phyloP scores from a whole-genome alignment of 2,888 invertebrate species.

The Ischnura elegans region DNA sequence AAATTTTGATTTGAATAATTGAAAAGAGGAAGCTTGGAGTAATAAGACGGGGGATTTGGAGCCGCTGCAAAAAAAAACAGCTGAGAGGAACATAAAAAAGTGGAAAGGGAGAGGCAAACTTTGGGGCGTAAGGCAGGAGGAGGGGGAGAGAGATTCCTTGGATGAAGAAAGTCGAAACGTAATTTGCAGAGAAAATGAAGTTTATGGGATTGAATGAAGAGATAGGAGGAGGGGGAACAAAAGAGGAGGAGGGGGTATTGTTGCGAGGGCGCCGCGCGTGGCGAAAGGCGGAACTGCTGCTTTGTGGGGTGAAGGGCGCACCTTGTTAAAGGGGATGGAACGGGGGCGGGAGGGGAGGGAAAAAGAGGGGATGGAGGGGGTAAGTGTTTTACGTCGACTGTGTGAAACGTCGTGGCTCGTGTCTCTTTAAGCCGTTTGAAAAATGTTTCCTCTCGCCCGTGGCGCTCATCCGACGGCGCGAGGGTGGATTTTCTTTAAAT shows the following conservation, averaged over 20 bases:
- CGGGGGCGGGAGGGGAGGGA: not conserved
- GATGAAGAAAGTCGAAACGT: not conserved
- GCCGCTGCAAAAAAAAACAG: not conserved
- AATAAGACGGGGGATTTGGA: not conserved
- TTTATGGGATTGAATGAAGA: constrained; percentile 6
- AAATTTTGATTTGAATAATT: constrained; percentile 27
- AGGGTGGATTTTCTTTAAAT: too few species aligned
- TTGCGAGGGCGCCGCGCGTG: not conserved
- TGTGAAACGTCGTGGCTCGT: not conserved
- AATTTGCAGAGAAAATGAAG: constrained; percentile 23
- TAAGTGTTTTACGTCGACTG: not conserved
- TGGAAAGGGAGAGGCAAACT: not conserved
- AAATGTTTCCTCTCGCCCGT: too few species aligned
- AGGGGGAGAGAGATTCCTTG: not conserved
- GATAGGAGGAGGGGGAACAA: not conserved
- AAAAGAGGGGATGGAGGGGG: not conserved
- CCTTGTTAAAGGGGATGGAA: not conserved
- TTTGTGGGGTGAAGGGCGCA: not conserved
- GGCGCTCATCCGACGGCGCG: too few species aligned
- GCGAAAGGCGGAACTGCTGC: not conserved
- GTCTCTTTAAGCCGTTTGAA: too few species aligned
- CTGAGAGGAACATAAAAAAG: not conserved
- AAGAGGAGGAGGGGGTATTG: too few species aligned
- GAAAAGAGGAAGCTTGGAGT: constrained; percentile 22
- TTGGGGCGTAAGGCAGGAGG: too few species aligned